Conservation (phyloP, 2,888 invertebrate genomes). For the Apodemia mormo region DNA sequence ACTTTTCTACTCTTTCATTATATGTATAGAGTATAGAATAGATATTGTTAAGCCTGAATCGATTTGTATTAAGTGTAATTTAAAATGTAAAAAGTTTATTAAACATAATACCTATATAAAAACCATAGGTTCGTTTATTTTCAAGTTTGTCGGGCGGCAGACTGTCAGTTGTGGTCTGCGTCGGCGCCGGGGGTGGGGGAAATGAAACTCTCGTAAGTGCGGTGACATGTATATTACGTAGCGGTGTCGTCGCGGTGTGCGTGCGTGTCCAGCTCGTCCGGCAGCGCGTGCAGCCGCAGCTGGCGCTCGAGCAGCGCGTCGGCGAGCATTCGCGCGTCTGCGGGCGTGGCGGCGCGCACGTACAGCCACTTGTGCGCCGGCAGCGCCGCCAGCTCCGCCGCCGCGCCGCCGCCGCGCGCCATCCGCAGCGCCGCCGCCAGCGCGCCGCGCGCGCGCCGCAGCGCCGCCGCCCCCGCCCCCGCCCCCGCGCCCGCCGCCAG, state of each 20-base stretch:
- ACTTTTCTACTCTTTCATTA: too few relatives aligned
- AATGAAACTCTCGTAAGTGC: not conserved
- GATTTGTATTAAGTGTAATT: too few relatives aligned
- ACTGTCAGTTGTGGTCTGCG: too few relatives aligned
- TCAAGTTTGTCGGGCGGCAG: too few relatives aligned
- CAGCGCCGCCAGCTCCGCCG: conserved; percentile 30
- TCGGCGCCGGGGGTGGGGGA: not conserved
- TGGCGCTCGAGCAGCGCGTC: conserved; percentile 89
- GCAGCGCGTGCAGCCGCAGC: conserved; percentile 87
- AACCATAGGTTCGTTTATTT: too few relatives aligned
- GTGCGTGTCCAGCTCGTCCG: conserved; percentile 83
- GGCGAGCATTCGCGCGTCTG: conserved; percentile 81
- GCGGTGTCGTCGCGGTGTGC: conserved; percentile 46
- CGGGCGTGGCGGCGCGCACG: conserved; percentile 31
- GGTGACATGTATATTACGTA: not conserved
- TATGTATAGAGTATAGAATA: too few relatives aligned
- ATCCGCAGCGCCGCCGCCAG: conserved; percentile 35
- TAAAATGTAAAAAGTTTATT: too few relatives aligned
- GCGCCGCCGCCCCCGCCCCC: conserved; percentile 31
- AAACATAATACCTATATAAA: too few relatives aligned
- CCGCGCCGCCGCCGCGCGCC: conserved; percentile 25
- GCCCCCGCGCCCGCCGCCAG: conserved; percentile 30
- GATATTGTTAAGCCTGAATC: too few relatives aligned
- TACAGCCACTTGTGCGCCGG: conserved; percentile 28
- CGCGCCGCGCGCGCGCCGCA: conserved; percentile 36